These are phyloP conservation scores for Upupa epops DNA, from an alignment of 2,113 vertebrate genomes.

Conservation along the genomic window DNA sequence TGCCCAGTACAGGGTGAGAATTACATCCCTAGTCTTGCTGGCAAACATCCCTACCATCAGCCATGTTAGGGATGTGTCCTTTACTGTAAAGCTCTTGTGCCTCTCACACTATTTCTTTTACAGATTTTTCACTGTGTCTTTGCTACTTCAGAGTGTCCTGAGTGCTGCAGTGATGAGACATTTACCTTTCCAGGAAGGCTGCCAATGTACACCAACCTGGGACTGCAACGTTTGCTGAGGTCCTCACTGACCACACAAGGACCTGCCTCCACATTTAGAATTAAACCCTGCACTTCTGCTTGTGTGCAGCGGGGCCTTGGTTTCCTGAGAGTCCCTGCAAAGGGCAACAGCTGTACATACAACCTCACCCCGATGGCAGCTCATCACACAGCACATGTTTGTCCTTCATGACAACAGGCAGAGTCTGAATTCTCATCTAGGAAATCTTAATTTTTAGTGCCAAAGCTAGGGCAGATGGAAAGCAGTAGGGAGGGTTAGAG, in stretches of 20 bases:
- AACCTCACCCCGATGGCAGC: fast-evolving
- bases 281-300: not conserved
- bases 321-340: not conserved
- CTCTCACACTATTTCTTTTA: not conserved
- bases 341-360: not conserved
- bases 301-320: not conserved
- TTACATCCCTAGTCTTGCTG: too few species aligned
- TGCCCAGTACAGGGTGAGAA: too few species aligned
- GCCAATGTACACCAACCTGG: not conserved
- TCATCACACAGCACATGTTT: not conserved
- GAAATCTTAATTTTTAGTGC: not conserved
- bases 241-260: fast-evolving
- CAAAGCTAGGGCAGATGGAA: not conserved
- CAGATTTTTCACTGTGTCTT: not conserved
- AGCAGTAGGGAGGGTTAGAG: not conserved
- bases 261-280: not conserved
- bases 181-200: not conserved
- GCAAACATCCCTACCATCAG: too few species aligned
- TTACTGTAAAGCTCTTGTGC: not conserved
- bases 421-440: not conserved
- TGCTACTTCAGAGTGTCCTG: not conserved
- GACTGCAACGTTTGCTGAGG: fast-evolving
- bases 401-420: not conserved
- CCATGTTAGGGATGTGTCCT: not conserved
- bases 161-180: not conserved